Evolutionary conservation across 2,113 vertebrate species (phyloP).

Genomic region (Apteryx mantelli): DNA sequence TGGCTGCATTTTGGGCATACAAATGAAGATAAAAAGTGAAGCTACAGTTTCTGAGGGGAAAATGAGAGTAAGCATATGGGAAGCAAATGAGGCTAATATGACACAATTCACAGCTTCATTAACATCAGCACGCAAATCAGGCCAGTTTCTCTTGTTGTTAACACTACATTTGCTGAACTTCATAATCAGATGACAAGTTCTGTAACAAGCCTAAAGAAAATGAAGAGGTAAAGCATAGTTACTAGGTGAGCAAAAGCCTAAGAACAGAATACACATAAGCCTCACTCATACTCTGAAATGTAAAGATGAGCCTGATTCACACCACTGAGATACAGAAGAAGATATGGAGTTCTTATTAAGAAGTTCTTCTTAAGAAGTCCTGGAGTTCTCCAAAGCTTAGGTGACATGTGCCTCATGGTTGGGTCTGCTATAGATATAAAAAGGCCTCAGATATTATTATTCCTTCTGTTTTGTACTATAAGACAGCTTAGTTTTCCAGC

Average conservation of each 20-base stretch:
- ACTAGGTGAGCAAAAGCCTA: neutral
- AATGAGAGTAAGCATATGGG: conserved; percentile 58
- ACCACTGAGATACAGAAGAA: neutral
- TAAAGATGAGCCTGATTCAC: neutral
- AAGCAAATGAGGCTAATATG: conserved; percentile 48
- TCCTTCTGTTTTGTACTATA: neutral
- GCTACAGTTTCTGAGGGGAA: conserved; percentile 29
- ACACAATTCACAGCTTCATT: conserved; percentile 52
- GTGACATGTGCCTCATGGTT: neutral
- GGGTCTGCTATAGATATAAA: neutral
- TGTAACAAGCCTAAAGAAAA: neutral
- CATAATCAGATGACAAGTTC: neutral
- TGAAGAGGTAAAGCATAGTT: neutral
- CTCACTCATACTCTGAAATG: neutral
- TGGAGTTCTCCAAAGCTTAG: neutral
- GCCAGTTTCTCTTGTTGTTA: neutral
- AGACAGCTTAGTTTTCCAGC: neutral
- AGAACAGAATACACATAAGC: neutral
- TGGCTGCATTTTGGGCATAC: conserved; percentile 38
- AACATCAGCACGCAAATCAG: conserved; percentile 40
- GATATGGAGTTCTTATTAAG: neutral
- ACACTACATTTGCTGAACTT: conserved; percentile 4
- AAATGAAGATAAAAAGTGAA: conserved; percentile 53
- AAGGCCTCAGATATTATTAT: neutral
- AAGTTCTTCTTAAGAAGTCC: neutral